phyloP scores from a whole-genome alignment of 1,140 invertebrate genomes.

The Thereuonema tuberculata region DNA sequence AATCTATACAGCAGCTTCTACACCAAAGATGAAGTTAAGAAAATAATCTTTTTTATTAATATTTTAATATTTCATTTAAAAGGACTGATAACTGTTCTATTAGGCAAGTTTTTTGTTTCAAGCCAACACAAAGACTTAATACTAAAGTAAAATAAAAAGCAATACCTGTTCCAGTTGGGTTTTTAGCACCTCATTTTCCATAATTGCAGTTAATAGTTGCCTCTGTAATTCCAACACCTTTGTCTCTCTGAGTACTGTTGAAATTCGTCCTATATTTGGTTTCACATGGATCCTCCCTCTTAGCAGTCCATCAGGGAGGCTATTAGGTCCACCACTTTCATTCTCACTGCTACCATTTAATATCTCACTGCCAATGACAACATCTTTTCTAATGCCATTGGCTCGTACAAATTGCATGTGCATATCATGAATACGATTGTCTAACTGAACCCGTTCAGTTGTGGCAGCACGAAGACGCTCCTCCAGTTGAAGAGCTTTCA shows the following conservation, averaged over 20 bases:
- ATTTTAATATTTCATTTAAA: too few species aligned
- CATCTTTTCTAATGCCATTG: conserved; percentile 19
- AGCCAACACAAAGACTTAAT: too few species aligned
- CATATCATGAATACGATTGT: conserved; percentile 33
- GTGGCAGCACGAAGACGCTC: conserved; percentile 43
- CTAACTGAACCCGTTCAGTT: conserved; percentile 37
- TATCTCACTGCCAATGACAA: conserved; percentile 2
- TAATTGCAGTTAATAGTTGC: conserved; percentile 62
- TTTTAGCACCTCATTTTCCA: conserved; percentile 59
- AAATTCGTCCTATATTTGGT: conserved; percentile 46
- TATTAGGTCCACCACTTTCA: background rate
- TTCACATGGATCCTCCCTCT: conserved; percentile 15
- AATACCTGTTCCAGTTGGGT: conserved; percentile 6
- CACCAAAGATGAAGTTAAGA: too few species aligned
- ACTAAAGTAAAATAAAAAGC: too few species aligned
- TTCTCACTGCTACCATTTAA: background rate
- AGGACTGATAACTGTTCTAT: too few species aligned
- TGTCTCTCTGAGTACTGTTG: conserved; percentile 62
- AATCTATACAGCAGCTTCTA: too few species aligned
- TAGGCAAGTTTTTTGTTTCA: too few species aligned
- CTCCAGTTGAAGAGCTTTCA: conserved; percentile 45
- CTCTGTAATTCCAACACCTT: conserved; percentile 66
- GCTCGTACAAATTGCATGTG: conserved; percentile 32
- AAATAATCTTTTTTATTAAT: too few species aligned
- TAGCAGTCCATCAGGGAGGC: background rate